Evolutionary conservation across 2,113 vertebrate species (phyloP).

Genomic region (Platichthys stellatus): DNA sequence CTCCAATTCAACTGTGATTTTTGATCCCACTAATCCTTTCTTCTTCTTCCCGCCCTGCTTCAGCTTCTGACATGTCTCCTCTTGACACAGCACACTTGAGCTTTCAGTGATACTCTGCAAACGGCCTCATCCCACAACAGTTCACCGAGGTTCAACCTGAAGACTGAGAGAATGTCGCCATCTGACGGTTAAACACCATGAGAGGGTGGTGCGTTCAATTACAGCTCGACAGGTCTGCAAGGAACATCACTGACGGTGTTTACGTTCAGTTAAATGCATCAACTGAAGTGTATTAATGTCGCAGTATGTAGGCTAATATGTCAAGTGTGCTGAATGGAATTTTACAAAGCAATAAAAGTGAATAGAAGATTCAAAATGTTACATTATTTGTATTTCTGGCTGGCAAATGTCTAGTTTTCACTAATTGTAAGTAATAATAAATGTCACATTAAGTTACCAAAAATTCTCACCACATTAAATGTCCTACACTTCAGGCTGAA

Average conservation of each 20-base stretch:
- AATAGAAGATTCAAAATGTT: too few species aligned
- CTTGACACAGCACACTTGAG: neutral
- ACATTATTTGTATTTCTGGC: too few species aligned
- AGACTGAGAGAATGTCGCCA: constrained; percentile 47
- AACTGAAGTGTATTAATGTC: too few species aligned
- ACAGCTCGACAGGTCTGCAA: neutral
- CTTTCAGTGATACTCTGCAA: neutral
- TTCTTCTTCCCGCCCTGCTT: neutral
- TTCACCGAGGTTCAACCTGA: constrained; percentile 30
- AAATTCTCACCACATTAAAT: neutral
- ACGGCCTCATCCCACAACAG: constrained; percentile 28
- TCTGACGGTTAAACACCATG: constrained; percentile 39
- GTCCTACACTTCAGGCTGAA: too few species aligned
- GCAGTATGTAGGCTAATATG: too few species aligned
- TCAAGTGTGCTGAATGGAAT: too few species aligned
- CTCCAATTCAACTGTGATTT: neutral
- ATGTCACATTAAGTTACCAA: neutral
- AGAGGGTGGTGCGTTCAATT: neutral
- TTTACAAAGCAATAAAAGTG: too few species aligned
- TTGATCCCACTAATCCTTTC: neutral
- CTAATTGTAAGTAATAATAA: too few species aligned
- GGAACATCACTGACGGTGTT: neutral
- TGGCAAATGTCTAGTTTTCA: too few species aligned
- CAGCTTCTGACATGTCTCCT: neutral
- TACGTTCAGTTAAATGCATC: too few species aligned